phyloP scores from a whole-genome alignment of 2,113 vertebrate species.

The Pelecanus crispus region DNA sequence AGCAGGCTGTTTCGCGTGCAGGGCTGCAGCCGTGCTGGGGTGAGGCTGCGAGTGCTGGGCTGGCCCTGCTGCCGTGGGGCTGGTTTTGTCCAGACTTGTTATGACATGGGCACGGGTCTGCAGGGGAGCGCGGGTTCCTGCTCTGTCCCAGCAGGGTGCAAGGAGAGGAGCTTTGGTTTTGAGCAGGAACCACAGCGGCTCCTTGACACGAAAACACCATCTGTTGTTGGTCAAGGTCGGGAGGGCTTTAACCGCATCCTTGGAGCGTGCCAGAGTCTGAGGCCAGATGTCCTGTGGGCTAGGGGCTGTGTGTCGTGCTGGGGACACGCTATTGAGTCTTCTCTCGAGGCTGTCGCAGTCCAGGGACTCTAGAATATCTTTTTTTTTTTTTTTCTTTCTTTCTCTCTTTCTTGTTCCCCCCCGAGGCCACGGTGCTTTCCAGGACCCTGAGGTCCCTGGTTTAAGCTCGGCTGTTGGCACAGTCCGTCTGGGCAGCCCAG shows the following conservation, averaged over 20 bases:
- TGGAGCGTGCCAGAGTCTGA: background rate
- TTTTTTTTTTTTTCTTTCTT: too few species aligned
- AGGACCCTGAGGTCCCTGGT: background rate
- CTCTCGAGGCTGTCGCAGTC: background rate
- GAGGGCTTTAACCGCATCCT: background rate
- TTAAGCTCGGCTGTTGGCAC: background rate
- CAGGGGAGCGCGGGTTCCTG: background rate
- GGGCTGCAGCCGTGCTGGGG: background rate
- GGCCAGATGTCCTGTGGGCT: background rate
- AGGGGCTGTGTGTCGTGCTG: background rate
- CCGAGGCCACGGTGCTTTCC: background rate
- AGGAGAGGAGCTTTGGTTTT: background rate
- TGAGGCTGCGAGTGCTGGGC: background rate
- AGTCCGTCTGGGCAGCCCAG: background rate
- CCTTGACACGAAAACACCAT: background rate
- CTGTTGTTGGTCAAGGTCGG: background rate
- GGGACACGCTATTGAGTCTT: background rate
- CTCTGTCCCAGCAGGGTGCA: background rate
- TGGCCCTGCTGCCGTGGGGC: background rate
- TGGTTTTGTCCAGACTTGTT: background rate
- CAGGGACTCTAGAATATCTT: background rate
- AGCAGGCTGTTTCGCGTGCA: background rate
- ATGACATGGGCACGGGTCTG: accelerated
- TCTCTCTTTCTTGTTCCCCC: too few species aligned
- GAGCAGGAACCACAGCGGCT: background rate